phyloP scores from a whole-genome alignment of 2,888 invertebrate species.

The Lamproptera curius region DNA sequence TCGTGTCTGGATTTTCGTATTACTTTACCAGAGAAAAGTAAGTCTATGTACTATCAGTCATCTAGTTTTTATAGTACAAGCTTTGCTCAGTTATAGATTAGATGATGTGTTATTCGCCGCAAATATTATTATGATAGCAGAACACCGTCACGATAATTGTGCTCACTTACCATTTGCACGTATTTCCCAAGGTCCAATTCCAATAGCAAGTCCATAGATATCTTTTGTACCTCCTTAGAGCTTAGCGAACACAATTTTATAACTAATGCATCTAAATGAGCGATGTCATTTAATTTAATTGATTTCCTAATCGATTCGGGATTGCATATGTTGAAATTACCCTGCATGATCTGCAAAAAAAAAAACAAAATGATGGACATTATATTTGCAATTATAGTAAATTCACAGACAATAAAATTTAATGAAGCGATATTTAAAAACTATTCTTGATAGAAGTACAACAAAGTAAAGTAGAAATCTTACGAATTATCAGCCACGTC shows the following conservation, averaged over 20 bases:
- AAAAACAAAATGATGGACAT: slow-evolving; percentile 8
- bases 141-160: not conserved
- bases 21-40: too few species aligned
- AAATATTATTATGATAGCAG: too few species aligned
- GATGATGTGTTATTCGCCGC: too few species aligned
- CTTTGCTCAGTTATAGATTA: too few species aligned
- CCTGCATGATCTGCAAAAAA: slow-evolving; percentile 51
- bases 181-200: slow-evolving; percentile 74
- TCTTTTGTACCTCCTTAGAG: slow-evolving; percentile 52
- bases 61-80: too few species aligned
- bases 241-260: slow-evolving; percentile 59
- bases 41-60: too few species aligned
- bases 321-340: slow-evolving; percentile 47
- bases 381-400: slow-evolving; percentile 47
- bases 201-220: slow-evolving; percentile 60
- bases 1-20: too few species aligned
- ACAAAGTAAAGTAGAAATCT: too few species aligned
- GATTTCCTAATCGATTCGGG: slow-evolving; percentile 33
- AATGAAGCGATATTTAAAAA: too few species aligned
- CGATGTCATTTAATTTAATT: slow-evolving; percentile 32
- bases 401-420: too few species aligned
- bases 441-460: too few species aligned
- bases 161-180: slow-evolving; percentile 64
- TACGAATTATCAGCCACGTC: too few species aligned
- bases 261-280: slow-evolving; percentile 48